Evolutionary conservation across 2,113 vertebrate species (phyloP), one percentile per base, ranked within the genome.

Genomic region (Paramisgurnus dabryanus): DNA sequence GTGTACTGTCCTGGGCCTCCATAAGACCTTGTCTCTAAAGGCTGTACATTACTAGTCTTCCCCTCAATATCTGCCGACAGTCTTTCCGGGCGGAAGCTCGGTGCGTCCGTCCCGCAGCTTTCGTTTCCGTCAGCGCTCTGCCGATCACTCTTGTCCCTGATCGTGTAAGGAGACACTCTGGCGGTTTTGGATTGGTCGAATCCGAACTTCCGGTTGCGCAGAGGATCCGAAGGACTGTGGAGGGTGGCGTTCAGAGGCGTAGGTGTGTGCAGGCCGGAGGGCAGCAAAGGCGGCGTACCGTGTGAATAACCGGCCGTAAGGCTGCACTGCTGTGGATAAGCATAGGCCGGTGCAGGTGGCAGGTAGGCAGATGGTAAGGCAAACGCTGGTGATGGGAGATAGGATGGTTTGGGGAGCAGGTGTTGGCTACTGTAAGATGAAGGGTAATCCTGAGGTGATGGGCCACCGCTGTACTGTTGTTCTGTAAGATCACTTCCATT

Each of bases 161-260:
- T 89, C 65, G 91, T 83, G 82, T 94, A 95, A 7, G 89, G 7
- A 85, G 92, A 64, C 55, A 87, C 85, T 12, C 79, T 85, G 27
- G 87, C 84, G 5, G 88, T 88, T 88, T 95, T 94, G 85, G 90
- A 78, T 74, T 92, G 93, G 87, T 95, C 93, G 6, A 96, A 96
- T 79, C 91, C 90, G 75, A 94, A 96, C 89, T 96, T 97, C 88
- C 95, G 92, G 83, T 96, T 96, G 84, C 94, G 93, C 1, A 88
- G 85, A 80, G 95, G 94, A 90, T 97, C 98, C 11, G 61, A 45
- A 34, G 60, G 18, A 65, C 5, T 66, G 89, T 89, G 0, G 92
- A 90, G 0, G 94, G 91, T 58, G 43, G 43, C 65, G 39, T 69
- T 78, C 69, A 96, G 88, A 15, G 94, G 95, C 4, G 95, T 94